These are phyloP conservation scores for Mungos mungo DNA, from an alignment of 2,113 vertebrate genomes.

Conservation along the genomic window DNA sequence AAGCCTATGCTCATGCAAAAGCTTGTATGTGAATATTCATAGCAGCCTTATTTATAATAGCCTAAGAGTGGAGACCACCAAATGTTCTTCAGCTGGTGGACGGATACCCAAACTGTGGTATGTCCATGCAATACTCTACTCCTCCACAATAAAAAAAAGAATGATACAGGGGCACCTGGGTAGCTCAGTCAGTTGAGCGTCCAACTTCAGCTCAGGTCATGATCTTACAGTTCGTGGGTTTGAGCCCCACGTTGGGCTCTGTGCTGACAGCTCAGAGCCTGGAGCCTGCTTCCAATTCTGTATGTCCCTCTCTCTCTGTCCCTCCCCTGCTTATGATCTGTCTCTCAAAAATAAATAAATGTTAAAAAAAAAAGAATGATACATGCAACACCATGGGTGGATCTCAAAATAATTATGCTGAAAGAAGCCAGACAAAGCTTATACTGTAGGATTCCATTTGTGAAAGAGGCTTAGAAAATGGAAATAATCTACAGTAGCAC, in stretches of 20 bases:
- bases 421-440: background rate
- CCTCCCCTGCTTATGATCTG: too few relatives aligned
- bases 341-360: too few relatives aligned
- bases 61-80: background rate
- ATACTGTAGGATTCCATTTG: background rate
- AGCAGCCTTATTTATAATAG: background rate
- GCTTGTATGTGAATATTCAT: background rate
- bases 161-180: too few relatives aligned
- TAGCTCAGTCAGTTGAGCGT: too few relatives aligned
- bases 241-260: too few relatives aligned
- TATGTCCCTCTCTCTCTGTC: too few relatives aligned
- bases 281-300: too few relatives aligned
- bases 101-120: background rate
- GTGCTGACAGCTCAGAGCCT: too few relatives aligned
- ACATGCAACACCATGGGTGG: fast-evolving
- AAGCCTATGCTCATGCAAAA: background rate
- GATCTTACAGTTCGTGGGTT: too few relatives aligned
- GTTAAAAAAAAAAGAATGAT: background rate
- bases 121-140: background rate
- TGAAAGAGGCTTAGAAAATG: background rate
- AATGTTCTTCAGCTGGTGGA: background rate
- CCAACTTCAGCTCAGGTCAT: too few relatives aligned
- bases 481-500: background rate
- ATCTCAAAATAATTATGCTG: background rate
- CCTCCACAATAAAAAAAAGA: fast-evolving